phyloP scores from a whole-genome alignment of 1,140 invertebrate species.

The Oreohelix idahoensis region DNA sequence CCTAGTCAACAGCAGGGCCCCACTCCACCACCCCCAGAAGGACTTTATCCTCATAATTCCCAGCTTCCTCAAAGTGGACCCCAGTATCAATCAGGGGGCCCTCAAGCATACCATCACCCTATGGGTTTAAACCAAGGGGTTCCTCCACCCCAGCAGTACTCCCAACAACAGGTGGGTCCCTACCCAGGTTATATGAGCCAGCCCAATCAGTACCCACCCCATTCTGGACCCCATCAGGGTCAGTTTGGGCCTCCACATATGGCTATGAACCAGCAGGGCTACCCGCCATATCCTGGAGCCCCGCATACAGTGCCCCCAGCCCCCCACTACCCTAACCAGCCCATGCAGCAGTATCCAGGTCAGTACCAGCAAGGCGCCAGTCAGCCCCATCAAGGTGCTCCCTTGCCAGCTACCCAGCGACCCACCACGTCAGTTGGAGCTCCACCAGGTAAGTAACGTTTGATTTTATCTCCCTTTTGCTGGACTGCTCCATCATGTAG shows the following conservation, averaged over 20 bases:
- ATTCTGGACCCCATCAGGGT: slow-evolving; percentile 2
- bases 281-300: background rate
- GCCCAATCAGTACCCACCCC: slow-evolving; percentile 7
- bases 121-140: background rate
- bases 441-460: slow-evolving; percentile 3
- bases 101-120: slow-evolving; percentile 8
- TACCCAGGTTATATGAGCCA: slow-evolving; percentile 23
- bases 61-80: background rate
- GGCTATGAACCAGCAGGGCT: background rate
- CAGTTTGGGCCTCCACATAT: slow-evolving; percentile 15
- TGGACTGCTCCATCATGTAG: too few species aligned
- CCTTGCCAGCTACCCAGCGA: background rate
- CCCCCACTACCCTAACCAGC: background rate
- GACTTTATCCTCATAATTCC: background rate
- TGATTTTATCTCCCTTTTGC: too few species aligned
- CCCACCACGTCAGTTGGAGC: background rate
- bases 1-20: background rate
- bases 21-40: background rate
- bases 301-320: background rate
- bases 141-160: slow-evolving; percentile 7
- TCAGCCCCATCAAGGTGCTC: background rate
- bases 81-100: background rate
- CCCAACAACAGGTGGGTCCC: slow-evolving; percentile 4
- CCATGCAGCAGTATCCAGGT: background rate
- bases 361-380: background rate